Base-by-base conservation (phyloP, 37 sponge, comb jelly and placozoan genomes). In the Spongilla lacustris region DNA sequence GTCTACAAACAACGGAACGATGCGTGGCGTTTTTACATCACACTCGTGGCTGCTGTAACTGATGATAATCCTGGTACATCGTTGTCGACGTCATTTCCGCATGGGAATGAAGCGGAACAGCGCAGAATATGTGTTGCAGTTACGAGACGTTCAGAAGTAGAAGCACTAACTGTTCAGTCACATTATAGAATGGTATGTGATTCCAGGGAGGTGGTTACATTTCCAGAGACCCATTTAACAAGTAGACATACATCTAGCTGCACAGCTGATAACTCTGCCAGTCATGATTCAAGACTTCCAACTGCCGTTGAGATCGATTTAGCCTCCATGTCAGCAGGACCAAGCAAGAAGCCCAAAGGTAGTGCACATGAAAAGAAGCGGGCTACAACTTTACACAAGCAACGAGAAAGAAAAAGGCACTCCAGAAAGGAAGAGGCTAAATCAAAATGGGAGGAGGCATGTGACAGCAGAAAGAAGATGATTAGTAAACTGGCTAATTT, bases 141-240 rank as follows among this genome's bases (percentile, higher is more conserved):
- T 58, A 58, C 58, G 58, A 58, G 58, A 58, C 58, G 58, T 58
- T 58, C 58, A 58, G 58, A 58, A 58, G 58, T 58, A 58, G 58
- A 58, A 58, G 14, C 58, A 14, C 58, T 58, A 58, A 58, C 58
- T 58, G 58, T 58, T 58, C 58, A 58, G 19, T 58, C 58, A 58
- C 58, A 58, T 58, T 58, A 58, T 58, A 58, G 19, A 58, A 58
- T 58, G 58, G 58, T 17, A 58, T 58, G 58, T 58, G 58, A 58
- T 58, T 58, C 58, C 58, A 58, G 58, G 58, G 58, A 58, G 58
- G 58, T 58, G 58, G 58, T 58, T 19, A 58, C 58, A 58, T 58
- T n/a, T 58, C 58, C 58, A 58, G 58, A 58, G 58, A 58, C 58
- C 58, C 58, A 58, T 58, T 58, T 58, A 58, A 58, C 21, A 58